Evolutionary conservation across 2,113 vertebrate genomes (phyloP), one percentile per base, ranked within the genome.

Genomic region (Alosa alosa): DNA sequence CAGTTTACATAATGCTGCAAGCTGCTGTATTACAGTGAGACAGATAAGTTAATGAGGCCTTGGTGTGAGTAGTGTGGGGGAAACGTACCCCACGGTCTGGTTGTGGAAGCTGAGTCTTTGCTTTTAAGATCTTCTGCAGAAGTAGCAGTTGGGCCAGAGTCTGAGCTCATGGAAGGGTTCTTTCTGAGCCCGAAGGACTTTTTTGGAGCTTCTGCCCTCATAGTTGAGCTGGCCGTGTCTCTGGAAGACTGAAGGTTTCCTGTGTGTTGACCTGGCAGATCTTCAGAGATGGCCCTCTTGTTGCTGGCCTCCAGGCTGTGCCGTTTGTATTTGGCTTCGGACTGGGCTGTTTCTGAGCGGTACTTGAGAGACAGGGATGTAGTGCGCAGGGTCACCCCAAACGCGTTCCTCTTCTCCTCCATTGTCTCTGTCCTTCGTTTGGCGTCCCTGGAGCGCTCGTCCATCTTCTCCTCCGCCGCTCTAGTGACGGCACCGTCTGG

Each of bases 301-400:
- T 60, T 81, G 17, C 83, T 55, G 78, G 89, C 85, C 86, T 97
- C 96, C 0, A 94, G 92, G 50, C 95, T 96, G 88, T 93, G 91
- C 49, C 95, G 94, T 91, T 96, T 96, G 41, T 90, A 91, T 68
- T 91, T 94, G 20, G 90, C 87, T 31, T 96, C 95, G 5, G 89
- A 50, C 20, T 90, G 90, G 8, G 91, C 83, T 5, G 85, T 68
- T 0, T 90, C 88, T 0, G 95, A 94, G 87, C 90, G 92, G 9
- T 94, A 94, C 90, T 91, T 96, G 83, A 96, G 88, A 6, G 95
- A 97, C 57, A 96, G 88, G 0, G 96, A 97, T 0, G 96, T 96
- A 88, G 95, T 95, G 85, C 96, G 95, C 46, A 97, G 95, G 90
- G 96, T 96, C 85, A 97, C 92, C 22, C 95, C 95, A 89, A 97